Evolutionary conservation across 2,888 invertebrate species (phyloP).

Genomic region (Nemotelus pantherinus): DNA sequence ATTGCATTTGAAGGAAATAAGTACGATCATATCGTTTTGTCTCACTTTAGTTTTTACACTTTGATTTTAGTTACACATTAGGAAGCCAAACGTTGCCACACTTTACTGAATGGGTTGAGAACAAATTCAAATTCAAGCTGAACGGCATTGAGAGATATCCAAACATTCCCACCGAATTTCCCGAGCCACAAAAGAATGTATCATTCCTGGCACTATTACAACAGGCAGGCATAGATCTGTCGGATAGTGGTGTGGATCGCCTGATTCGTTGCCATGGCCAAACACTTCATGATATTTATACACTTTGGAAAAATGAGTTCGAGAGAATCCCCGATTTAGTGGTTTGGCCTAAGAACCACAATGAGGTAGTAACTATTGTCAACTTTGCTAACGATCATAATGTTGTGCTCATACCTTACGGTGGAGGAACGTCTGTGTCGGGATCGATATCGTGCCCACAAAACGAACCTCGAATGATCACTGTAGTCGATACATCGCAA

Average conservation of each 20-base stretch:
- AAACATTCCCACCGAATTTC: slow-evolving; percentile 71
- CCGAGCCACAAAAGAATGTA: slow-evolving; percentile 72
- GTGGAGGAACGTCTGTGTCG: slow-evolving; percentile 94
- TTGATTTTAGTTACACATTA: slow-evolving; percentile 75
- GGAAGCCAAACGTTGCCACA: slow-evolving; percentile 76
- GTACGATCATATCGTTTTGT: slow-evolving; percentile 65
- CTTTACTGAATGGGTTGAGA: slow-evolving; percentile 82
- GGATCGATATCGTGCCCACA: slow-evolving; percentile 87
- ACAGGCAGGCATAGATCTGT: slow-evolving; percentile 69
- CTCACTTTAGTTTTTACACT: not conserved
- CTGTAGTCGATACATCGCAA: slow-evolving; percentile 91
- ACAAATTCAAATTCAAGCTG: slow-evolving; percentile 74
- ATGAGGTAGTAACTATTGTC: slow-evolving; percentile 86
- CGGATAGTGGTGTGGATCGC: slow-evolving; percentile 83
- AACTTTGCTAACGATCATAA: slow-evolving; percentile 76
- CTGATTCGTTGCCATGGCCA: slow-evolving; percentile 92
- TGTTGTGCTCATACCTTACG: slow-evolving; percentile 90
- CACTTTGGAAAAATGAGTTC: slow-evolving; percentile 77
- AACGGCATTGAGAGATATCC: slow-evolving; percentile 57
- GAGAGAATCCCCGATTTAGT: slow-evolving; percentile 92
- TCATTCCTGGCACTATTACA: slow-evolving; percentile 71
- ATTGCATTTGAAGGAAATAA: slow-evolving; percentile 85
- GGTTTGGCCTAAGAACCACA: slow-evolving; percentile 88
- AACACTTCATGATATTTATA: slow-evolving; percentile 88
- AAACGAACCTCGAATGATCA: slow-evolving; percentile 80